A percentile compares a stretch with the other conserved stretches of the same genome.
Conservation (phyloP, 2,113 vertebrate species). For the Gopherus flavomarginatus region DNA sequence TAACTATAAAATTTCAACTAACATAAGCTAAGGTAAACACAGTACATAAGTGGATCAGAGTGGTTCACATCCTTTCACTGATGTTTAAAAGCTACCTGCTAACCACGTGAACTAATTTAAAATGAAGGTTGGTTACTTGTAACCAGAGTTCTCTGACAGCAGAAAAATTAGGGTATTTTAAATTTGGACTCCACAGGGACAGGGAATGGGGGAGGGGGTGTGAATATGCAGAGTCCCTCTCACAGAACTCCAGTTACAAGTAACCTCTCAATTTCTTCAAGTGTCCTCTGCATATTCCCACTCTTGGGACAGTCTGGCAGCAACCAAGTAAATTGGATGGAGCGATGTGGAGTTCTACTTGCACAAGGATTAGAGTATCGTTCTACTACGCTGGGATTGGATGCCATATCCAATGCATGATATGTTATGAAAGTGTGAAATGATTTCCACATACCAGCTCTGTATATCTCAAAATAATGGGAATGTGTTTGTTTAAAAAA, state of each 20-base stretch:
- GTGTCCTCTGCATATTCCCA: neutral
- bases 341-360: neutral
- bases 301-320: neutral
- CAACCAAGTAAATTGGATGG: neutral
- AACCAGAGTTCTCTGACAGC: neutral
- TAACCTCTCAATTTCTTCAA: neutral
- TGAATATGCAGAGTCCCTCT: neutral
- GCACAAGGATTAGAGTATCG: neutral
- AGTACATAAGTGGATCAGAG: neutral
- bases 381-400: neutral
- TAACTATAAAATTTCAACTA: neutral
- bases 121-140: neutral
- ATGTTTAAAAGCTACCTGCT: neutral
- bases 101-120: neutral
- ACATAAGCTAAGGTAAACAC: neutral
- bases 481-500: neutral
- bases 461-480: neutral
- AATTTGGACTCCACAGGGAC: neutral
- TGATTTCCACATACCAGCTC: neutral
- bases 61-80: neutral
- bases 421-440: neutral
- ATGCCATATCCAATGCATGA: neutral
- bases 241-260: neutral
- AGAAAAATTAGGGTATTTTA: neutral
- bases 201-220: neutral